These are phyloP conservation scores for Melanotaenia parkinsoni DNA, from an alignment of 2,797 vertebrate species.

Conservation along the genomic window DNA sequence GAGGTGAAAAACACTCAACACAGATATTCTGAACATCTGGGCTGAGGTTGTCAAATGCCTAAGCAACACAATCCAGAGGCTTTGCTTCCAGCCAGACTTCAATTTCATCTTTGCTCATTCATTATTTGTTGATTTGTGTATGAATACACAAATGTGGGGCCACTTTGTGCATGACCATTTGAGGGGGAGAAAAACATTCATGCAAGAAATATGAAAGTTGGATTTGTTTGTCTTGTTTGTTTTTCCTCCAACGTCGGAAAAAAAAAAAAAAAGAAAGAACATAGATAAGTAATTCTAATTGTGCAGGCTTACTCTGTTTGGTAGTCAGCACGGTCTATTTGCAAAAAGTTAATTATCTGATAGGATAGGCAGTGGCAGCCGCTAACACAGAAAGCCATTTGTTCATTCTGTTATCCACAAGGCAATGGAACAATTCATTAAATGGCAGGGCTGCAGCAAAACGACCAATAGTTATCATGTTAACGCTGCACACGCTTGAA, in stretches of 20 bases:
- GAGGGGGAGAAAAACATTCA: constrained; percentile 39
- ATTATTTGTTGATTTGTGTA: constrained; percentile 59
- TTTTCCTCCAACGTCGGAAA: constrained; percentile 59
- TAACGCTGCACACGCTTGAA: constrained; percentile 65
- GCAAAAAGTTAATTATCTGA: constrained; percentile 91
- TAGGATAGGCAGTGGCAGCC: constrained; percentile 84
- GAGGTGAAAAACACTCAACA: constrained; percentile 40
- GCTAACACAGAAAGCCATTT: constrained; percentile 82
- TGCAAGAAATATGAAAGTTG: constrained; percentile 71
- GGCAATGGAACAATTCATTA: constrained; percentile 82
- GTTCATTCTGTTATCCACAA: constrained; percentile 85
- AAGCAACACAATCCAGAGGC: constrained; percentile 44
- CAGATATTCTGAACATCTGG: constrained; percentile 63
- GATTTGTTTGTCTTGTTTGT: constrained; percentile 76
- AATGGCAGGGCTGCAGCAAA: constrained; percentile 79
- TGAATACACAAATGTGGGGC: constrained; percentile 50
- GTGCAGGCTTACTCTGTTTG: constrained; percentile 75
- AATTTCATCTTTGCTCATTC: constrained; percentile 61
- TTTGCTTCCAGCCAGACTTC: constrained; percentile 55
- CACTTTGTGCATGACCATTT: constrained; percentile 52
- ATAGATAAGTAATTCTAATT: constrained; percentile 82
- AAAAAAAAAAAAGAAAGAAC: constrained; percentile 40
- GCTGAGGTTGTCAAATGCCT: constrained; percentile 31
- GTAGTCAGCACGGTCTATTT: constrained; percentile 82
- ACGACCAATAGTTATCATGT: constrained; percentile 79